These are phyloP conservation scores for Nipponia nippon DNA, from an alignment of 2,113 vertebrate genomes.

Conservation along the genomic window DNA sequence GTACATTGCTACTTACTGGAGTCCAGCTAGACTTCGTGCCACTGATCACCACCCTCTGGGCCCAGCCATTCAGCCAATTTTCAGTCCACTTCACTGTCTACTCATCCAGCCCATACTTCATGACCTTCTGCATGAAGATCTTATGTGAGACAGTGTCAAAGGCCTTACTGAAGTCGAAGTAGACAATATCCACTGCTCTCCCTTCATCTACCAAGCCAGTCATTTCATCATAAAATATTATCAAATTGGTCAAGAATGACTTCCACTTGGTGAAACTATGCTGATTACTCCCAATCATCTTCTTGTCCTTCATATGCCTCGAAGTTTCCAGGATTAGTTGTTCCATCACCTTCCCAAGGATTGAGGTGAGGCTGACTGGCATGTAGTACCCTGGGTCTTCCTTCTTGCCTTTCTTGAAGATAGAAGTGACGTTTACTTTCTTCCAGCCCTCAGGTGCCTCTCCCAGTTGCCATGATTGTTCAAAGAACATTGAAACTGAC, in stretches of 20 bases:
- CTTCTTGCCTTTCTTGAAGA: background rate
- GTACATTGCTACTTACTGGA: background rate
- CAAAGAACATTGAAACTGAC: background rate
- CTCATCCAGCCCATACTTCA: background rate
- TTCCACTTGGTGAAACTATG: background rate
- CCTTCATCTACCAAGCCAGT: background rate
- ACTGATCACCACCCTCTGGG: background rate
- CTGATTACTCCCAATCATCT: background rate
- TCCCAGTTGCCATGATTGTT: background rate
- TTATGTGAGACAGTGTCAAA: background rate
- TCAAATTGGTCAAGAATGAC: background rate
- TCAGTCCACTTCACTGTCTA: background rate
- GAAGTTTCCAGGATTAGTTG: background rate
- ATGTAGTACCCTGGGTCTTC: background rate
- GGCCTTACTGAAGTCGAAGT: background rate
- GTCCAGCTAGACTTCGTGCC: background rate
- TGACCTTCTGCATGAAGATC: background rate
- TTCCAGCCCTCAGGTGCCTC: background rate
- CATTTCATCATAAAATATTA: background rate
- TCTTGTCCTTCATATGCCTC: background rate
- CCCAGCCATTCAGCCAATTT: background rate
- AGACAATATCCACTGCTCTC: background rate
- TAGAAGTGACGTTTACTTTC: background rate
- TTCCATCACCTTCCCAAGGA: background rate
- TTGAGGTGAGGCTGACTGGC: background rate